Base-by-base conservation (phyloP, 2,113 vertebrate genomes). In the Merops nubicus region DNA sequence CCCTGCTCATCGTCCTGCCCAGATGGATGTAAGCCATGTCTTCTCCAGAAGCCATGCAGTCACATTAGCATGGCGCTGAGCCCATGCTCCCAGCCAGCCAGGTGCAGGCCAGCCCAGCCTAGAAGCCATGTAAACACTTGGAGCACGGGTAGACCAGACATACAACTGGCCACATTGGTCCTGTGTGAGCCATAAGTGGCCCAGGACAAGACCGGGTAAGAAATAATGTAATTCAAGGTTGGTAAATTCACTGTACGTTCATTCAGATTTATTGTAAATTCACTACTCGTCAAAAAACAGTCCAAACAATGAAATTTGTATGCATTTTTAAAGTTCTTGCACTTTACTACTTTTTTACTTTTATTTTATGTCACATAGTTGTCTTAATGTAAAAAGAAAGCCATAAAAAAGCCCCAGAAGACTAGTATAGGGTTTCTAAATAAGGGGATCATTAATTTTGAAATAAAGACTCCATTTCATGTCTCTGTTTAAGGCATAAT, bases 371-470 rank as follows among this genome's bases (percentile, higher is more conserved):
- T 97, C 96, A 97, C 97, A 97, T 97, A 88, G 88, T 60, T 97
- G 97, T 98, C 98, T 98, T 98, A 97, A 98, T 95, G 67, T 43
- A 93, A 83, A 97, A 91, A 64, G 47, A n/a, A 67, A 45, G 98
- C 97, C 97, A 98, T 98, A 97, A 97, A 96, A 96, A 97, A 91
- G n/a, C n/a, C 92, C 88, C 93, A 88, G 87, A 95, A 95, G 91
- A 96, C 80, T 93, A 94, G 56, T 92, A 93, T 72, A 54, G 94
- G 79, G n/a, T 95, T 96, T 96, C 91, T 97, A 60, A 97, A 96
- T 95, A 93, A 95, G 94, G 95, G 97, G 97, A 98, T 98, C 40
- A 11, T 94, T 88, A 87, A 94, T 96, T 96, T 96, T 54, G 75
- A 96, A 95, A 67, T 96, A 94, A 97, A 88, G 33, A 95, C 96